Conservation (phyloP, 2,888 invertebrate genomes). For the Holacanthella duospinosa region DNA sequence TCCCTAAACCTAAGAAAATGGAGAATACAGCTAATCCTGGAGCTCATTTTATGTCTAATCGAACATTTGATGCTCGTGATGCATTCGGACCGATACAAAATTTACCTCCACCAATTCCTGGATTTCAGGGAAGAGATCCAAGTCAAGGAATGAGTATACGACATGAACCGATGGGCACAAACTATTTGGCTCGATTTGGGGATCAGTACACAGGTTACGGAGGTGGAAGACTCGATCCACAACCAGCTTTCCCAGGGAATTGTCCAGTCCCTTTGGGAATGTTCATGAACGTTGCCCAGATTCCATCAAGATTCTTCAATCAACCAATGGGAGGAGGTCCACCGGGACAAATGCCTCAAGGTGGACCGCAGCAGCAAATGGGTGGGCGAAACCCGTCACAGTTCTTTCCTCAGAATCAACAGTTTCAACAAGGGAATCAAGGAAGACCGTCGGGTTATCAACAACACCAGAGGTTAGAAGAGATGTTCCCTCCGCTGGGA, state of each 20-base stretch:
- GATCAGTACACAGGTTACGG: not conserved
- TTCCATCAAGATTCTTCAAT: slow-evolving; percentile 64
- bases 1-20: slow-evolving; percentile 92
- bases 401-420: not conserved
- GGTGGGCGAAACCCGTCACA: not conserved
- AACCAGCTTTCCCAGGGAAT: slow-evolving; percentile 45
- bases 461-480: slow-evolving; percentile 13
- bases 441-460: slow-evolving; percentile 1
- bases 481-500: slow-evolving; percentile 22
- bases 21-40: slow-evolving; percentile 90
- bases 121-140: not conserved
- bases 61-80: slow-evolving; percentile 93
- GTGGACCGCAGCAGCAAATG: not conserved
- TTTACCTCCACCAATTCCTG: not conserved
- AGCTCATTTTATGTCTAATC: slow-evolving; percentile 93
- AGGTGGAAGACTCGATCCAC: not conserved
- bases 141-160: not conserved
- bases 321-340: slow-evolving; percentile 44
- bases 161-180: not conserved
- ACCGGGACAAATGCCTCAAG: slow-evolving; percentile 1
- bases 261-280: slow-evolving; percentile 88
- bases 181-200: not conserved
- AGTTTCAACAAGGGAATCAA: not conserved
- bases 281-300: slow-evolving; percentile 80
- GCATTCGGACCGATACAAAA: slow-evolving; percentile 40